Percentiles rank a stretch among this genome's conserved stretches.
phyloP scores from a whole-genome alignment of 2,888 invertebrate species.

The Machimus rusticus region DNA sequence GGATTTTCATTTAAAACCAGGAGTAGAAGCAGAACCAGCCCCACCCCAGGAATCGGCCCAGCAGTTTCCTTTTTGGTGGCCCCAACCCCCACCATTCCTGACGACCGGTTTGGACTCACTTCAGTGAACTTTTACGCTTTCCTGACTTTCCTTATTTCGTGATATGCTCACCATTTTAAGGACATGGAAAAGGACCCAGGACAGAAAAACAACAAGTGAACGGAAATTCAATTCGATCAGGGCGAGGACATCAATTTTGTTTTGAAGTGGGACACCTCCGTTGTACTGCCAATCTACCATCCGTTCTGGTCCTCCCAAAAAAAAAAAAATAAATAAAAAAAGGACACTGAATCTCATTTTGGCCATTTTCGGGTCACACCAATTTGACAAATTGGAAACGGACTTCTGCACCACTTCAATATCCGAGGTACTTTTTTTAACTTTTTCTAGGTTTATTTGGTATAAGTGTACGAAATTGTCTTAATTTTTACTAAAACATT shows the following conservation, averaged over 20 bases:
- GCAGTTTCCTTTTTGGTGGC: not conserved
- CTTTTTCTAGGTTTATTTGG: too few species aligned
- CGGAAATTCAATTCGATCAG: constrained; percentile 10
- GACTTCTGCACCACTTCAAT: not conserved
- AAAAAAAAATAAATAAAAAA: not conserved
- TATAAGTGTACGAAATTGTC: too few species aligned
- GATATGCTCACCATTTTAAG: constrained; percentile 31
- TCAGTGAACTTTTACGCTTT: constrained; percentile 50
- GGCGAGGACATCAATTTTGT: not conserved
- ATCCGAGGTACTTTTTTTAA: too few species aligned
- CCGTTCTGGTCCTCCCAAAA: not conserved
- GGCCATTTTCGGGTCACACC: not conserved
- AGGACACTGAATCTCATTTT: not conserved
- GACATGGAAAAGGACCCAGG: constrained; percentile 33
- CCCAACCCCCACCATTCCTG: not conserved
- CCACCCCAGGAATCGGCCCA: not conserved
- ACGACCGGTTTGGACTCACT: constrained; percentile 46
- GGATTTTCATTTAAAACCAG: constrained; percentile 36
- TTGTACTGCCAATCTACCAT: not conserved
- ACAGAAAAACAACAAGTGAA: constrained; percentile 25
- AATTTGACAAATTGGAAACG: not conserved
- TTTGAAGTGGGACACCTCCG: not conserved
- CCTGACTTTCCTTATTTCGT: constrained; percentile 45
- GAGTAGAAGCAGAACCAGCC: not conserved
- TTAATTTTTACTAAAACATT: too few species aligned